Conservation (phyloP, 64 coral and sea anemone species). For the Stichodactyla helianthus region DNA sequence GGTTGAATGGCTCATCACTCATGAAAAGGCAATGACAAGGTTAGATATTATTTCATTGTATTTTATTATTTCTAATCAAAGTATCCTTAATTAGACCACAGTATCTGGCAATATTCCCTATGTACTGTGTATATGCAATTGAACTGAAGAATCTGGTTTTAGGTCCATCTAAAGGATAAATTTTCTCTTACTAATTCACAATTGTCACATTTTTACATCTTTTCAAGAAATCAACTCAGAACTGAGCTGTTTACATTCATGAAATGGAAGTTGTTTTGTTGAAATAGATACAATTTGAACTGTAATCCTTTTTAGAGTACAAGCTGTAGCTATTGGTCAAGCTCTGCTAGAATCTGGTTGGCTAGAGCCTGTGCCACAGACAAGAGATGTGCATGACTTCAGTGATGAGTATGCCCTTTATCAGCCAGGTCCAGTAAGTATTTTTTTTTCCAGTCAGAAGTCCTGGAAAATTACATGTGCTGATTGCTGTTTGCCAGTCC, state of each 20-base stretch:
- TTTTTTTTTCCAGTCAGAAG: no score
- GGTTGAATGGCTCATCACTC: constrained; percentile 81
- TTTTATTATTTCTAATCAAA: not conserved
- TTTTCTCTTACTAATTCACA: no score
- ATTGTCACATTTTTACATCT: no score
- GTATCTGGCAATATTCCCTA: not conserved
- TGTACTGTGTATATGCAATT: no score
- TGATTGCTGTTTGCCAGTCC: no score
- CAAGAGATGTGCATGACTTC: constrained; percentile 51
- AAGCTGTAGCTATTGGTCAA: constrained; percentile 77
- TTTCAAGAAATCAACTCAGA: no score
- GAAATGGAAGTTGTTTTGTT: no score
- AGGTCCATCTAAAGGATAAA: no score
- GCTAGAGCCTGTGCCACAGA: constrained; percentile 83
- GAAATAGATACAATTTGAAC: no score
- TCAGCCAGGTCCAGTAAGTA: constrained; percentile 79
- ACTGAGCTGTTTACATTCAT: no score
- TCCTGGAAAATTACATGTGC: no score
- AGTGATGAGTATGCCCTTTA: constrained; percentile 88
- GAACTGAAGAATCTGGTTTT: no score
- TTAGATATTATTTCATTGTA: not conserved
- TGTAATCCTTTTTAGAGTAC: constrained; percentile 29
- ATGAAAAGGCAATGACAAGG: constrained; percentile 82
- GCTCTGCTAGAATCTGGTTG: constrained; percentile 77
- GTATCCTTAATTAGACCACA: not conserved